Conservation (phyloP, 2,888 invertebrate genomes). For the Spicauda simplicius region DNA sequence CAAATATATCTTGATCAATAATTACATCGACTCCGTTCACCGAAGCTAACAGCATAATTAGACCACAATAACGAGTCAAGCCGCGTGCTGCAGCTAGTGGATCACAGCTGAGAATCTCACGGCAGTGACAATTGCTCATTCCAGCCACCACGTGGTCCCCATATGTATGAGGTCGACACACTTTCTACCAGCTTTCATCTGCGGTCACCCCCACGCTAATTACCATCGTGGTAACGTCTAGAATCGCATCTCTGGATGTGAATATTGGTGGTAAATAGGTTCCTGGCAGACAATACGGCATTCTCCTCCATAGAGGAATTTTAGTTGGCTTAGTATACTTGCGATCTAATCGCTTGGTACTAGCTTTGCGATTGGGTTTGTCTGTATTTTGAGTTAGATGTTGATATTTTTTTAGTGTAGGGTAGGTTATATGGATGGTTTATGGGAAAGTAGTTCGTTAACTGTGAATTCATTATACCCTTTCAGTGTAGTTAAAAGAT, state of each 20-base stretch:
- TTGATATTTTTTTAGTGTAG: too few relatives aligned
- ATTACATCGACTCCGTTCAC: too few relatives aligned
- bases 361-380: not conserved
- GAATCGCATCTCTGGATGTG: not conserved
- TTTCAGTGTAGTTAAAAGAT: too few relatives aligned
- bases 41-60: too few relatives aligned
- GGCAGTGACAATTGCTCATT: slow-evolving; percentile 36
- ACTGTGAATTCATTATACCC: too few relatives aligned
- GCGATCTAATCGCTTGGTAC: slow-evolving; percentile 5
- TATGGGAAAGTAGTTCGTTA: too few relatives aligned
- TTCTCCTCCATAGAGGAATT: slow-evolving; percentile 49
- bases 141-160: slow-evolving; percentile 54
- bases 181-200: slow-evolving; percentile 46
- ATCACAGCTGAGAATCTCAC: slow-evolving; percentile 34
- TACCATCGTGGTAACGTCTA: slow-evolving; percentile 5
- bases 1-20: too few relatives aligned
- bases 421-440: too few relatives aligned
- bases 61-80: not conserved
- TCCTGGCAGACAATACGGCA: slow-evolving; percentile 40
- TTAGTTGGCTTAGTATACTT: slow-evolving; percentile 17
- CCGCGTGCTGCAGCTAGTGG: not conserved
- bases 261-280: not conserved
- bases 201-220: slow-evolving; percentile 33
- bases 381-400: not conserved
- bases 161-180: slow-evolving; percentile 63